Conservation (phyloP, 1,140 invertebrate species). For the Monomorium pharaonis region DNA sequence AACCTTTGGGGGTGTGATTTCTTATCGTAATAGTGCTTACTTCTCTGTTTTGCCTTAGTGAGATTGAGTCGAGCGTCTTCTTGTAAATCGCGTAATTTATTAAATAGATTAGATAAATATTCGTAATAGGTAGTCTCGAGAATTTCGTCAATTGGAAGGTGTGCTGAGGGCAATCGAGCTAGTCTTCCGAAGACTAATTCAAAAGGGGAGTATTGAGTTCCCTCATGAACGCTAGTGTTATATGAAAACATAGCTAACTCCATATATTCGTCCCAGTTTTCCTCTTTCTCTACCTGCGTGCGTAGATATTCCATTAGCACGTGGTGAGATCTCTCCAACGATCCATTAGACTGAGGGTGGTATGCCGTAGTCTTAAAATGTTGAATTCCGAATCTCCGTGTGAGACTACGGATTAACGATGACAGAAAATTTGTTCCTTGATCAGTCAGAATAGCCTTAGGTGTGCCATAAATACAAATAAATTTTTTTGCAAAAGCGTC, state of each 20-base stretch:
- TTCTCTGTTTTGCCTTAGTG: neutral
- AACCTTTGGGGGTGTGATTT: no score
- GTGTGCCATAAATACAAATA: neutral
- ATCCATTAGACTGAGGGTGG: constrained; percentile 56
- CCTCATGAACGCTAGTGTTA: neutral
- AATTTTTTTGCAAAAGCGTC: constrained; percentile 62
- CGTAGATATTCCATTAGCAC: neutral
- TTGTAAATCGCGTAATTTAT: neutral
- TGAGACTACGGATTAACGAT: neutral
- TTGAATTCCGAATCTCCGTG: neutral
- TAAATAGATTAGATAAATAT: constrained; percentile 1
- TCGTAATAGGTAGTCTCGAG: neutral
- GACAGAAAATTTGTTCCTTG: constrained; percentile 1
- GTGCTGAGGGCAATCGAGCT: neutral
- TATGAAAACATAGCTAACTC: neutral
- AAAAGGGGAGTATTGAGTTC: neutral
- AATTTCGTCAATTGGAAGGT: neutral
- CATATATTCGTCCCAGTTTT: neutral
- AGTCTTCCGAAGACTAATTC: neutral
- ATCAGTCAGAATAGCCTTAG: neutral
- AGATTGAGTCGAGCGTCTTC: neutral
- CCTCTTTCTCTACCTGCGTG: neutral
- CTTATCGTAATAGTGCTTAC: neutral
- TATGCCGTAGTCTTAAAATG: constrained; percentile 1
- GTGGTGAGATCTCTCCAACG: constrained; percentile 68